Evolutionary conservation across 2,797 vertebrate species (phyloP), one percentile per base, ranked within the genome.

Genomic region (Protosalanx chinensis): DNA sequence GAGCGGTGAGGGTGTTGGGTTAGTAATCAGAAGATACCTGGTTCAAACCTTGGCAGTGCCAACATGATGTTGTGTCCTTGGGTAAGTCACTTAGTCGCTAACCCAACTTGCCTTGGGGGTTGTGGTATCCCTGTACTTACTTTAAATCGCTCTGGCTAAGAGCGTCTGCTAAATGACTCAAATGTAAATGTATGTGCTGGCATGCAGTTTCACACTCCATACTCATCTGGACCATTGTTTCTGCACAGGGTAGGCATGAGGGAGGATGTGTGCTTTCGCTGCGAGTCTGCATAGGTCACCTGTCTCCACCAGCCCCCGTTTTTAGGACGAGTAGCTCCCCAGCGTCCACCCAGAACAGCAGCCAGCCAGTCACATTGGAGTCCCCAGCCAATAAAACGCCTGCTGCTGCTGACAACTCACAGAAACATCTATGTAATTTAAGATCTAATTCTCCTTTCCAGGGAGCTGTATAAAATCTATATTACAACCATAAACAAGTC

Each of bases 401-500:
- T 23, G 51, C 75, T 67, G 56, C 70, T 30, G 72, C 87, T 87
- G 90, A 89, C 89, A 83, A 83, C 85, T 85, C 79, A 58, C 80
- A 72, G 79, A 89, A 88, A 84, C 89, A 83, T 90, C 83, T 84
- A 82, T 83, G 86, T 91, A 91, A 91, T 93, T 92, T 91, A 93
- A 83, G 82, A 82, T 69, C 79, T 90, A 87, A 92, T 91, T 91
- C 83, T 82, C 59, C 82, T 87, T 90, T 89, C 90, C 90, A 89
- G 67, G 84, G 88, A 92, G 91, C 85, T 82, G 81, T 88, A 90
- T 91, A 88, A 91, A 92, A 91, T 89, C 88, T 90, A 90, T 92
- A 92, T 92, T 92, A 90, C 84, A 77, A 82, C 87, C 83, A 91
- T 93, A 93, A 93, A 91, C 90, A 91, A 91, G 83, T 79, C 64